Conservation (phyloP, 2,888 invertebrate genomes). For the Drosophila monieri region DNA sequence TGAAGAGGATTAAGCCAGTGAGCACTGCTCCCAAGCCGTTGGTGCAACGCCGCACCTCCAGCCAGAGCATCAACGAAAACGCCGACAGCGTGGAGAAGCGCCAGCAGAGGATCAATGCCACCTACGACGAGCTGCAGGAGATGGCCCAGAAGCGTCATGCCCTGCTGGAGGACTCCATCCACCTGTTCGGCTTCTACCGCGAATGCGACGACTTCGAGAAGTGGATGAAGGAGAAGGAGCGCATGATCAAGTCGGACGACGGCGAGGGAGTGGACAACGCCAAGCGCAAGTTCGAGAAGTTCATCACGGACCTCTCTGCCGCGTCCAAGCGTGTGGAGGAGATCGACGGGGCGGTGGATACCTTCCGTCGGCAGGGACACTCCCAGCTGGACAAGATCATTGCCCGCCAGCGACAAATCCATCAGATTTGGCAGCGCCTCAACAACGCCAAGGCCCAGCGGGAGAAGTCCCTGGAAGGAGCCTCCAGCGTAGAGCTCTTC, state of each 20-base stretch:
- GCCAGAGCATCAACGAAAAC: constrained; percentile 86
- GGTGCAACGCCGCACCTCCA: constrained; percentile 83
- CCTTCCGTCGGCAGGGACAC: constrained; percentile 93
- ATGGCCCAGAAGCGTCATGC: constrained; percentile 92
- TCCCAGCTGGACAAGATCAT: constrained; percentile 92
- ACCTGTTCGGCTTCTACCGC: constrained; percentile 95
- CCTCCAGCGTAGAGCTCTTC: constrained; percentile 97
- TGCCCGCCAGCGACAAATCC: constrained; percentile 91
- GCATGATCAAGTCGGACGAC: constrained; percentile 91
- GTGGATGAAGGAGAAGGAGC: constrained; percentile 98
- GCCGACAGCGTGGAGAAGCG: constrained; percentile 91
- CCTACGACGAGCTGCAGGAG: constrained; percentile 92
- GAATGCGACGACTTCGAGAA: constrained; percentile 99
- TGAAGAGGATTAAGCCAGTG: constrained; percentile 86
- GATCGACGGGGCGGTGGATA: constrained; percentile 94
- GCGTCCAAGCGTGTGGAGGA: constrained; percentile 95
- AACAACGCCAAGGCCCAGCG: constrained; percentile 94
- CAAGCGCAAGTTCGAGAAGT: constrained; percentile 97
- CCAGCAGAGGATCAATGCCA: constrained; percentile 91
- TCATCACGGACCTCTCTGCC: constrained; percentile 97
- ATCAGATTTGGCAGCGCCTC: constrained; percentile 94
- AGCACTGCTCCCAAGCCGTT: constrained; percentile 82
- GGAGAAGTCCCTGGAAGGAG: constrained; percentile 95
- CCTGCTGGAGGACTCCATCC: constrained; percentile 95
- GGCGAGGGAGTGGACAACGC: constrained; percentile 96